These are phyloP conservation scores for Forficula auricularia DNA, from an alignment of 1,140 invertebrate species.

Conservation along the genomic window DNA sequence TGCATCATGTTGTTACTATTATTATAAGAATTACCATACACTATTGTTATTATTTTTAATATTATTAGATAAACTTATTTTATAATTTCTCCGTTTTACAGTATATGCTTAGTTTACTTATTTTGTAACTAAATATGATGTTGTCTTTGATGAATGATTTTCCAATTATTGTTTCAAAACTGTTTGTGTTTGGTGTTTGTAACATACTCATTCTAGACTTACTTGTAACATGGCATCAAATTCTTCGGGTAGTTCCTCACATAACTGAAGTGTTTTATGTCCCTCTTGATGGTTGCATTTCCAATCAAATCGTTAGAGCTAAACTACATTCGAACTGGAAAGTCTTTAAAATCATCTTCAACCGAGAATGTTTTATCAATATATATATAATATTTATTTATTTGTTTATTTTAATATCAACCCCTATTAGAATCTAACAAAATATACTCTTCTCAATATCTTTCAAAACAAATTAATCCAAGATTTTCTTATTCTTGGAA, in stretches of 20 bases:
- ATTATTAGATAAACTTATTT: too few species aligned
- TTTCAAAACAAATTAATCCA: too few species aligned
- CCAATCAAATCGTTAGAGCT: slow-evolving; percentile 2
- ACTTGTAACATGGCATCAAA: slow-evolving; percentile 4
- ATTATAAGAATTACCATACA: too few species aligned
- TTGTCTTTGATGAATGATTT: slow-evolving; percentile 3
- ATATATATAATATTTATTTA: too few species aligned
- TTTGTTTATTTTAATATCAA: too few species aligned
- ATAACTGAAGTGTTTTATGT: slow-evolving; percentile 1
- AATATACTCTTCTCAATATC: too few species aligned
- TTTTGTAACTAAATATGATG: slow-evolving; percentile 1
- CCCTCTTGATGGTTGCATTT: slow-evolving; percentile 3
- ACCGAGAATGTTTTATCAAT: neutral
- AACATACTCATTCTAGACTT: neutral
- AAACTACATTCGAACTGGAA: slow-evolving; percentile 2
- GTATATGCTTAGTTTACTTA: neutral
- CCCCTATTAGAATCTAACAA: too few species aligned
- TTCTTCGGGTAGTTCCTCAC: slow-evolving; percentile 5
- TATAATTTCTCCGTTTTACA: too few species aligned
- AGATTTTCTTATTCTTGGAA: too few species aligned
- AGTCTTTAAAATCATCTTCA: neutral
- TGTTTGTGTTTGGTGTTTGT: neutral
- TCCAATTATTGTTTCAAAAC: slow-evolving; percentile 3
- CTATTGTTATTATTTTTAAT: too few species aligned
- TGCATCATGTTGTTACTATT: too few species aligned